Base-by-base conservation (phyloP, 2,888 invertebrate genomes). In the Pyrrhia umbra region DNA sequence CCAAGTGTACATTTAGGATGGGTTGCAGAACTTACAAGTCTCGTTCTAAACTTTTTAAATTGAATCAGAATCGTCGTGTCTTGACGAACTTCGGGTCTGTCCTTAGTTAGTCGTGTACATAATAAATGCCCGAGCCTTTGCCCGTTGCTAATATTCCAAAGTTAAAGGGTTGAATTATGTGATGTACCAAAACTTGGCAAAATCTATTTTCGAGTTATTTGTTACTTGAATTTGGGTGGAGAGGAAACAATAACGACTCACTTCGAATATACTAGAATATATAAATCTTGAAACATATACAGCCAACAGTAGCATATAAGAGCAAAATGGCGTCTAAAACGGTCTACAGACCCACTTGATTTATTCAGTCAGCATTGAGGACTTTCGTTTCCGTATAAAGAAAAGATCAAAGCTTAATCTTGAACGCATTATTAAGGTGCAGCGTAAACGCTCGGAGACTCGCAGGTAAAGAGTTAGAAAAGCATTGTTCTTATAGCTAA, bases 41-140 rank as follows among this genome's bases (percentile, higher is more conserved):
- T 81, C 84, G 77, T 77, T 80, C 67, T 71, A 79, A 91, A 92
- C 86, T 92, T 92, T 89, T 88, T 85, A 89, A 90, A 90, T 91
- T 90, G 86, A 90, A 88, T 91, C 76, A 68, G 81, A 85, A 83
- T 83, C 81, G 85, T 79, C 71, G 59, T 64, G 70, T 60, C 58
- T 57, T 20, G 18, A 45, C 42, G 52, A 65, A 84, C 80, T 87
- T 86, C 2, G 49, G 57, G 56, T 54, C 65, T 56, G 63, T 66
- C 75, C 75, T 70, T 79, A 82, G 75, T 82, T 84, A 81, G 80
- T 77, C 81, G 77, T 81, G 75, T 88, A 86, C 86, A 87, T 89
- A 86, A 87, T 88, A 88, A 89, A 90, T 86, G 80, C 74, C 56
- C 62, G 64, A 68, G 54, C 69, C 76, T 75, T 75, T 74, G 68